Percentiles rank a stretch among this genome's conserved stretches.
phyloP scores from a whole-genome alignment of 2,888 invertebrate genomes.

The Hydropsyche betteni region DNA sequence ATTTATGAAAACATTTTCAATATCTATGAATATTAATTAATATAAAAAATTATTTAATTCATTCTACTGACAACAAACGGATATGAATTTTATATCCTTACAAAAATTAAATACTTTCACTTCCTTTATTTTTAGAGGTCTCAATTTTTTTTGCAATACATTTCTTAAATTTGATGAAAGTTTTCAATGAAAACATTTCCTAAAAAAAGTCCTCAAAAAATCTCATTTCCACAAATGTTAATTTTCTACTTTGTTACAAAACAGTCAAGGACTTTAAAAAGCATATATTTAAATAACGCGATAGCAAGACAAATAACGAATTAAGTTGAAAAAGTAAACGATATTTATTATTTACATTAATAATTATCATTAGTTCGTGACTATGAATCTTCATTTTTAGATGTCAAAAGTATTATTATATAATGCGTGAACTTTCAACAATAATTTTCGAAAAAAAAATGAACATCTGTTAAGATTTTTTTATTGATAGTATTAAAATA shows the following conservation, averaged over 20 bases:
- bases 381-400: not conserved
- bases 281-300: not conserved
- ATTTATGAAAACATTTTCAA: too few species aligned
- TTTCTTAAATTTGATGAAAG: not conserved
- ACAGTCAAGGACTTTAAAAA: not conserved
- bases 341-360: constrained; percentile 2
- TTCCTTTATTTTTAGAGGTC: constrained; percentile 1
- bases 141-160: not conserved
- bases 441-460: not conserved
- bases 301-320: not conserved
- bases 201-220: constrained; percentile 1
- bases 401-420: not conserved
- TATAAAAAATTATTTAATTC: too few species aligned
- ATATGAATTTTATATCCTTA: constrained; percentile 11
- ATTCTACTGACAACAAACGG: not conserved
- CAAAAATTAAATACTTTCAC: constrained; percentile 12
- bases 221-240: not conserved
- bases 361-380: constrained; percentile 10
- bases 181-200: not conserved
- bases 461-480: not conserved
- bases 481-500: too few species aligned
- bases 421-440: too few species aligned
- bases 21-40: too few species aligned
- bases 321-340: not conserved
- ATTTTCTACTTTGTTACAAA: not conserved